Base-by-base conservation (phyloP, 2,888 invertebrate genomes). In the Lamproptera curius region DNA sequence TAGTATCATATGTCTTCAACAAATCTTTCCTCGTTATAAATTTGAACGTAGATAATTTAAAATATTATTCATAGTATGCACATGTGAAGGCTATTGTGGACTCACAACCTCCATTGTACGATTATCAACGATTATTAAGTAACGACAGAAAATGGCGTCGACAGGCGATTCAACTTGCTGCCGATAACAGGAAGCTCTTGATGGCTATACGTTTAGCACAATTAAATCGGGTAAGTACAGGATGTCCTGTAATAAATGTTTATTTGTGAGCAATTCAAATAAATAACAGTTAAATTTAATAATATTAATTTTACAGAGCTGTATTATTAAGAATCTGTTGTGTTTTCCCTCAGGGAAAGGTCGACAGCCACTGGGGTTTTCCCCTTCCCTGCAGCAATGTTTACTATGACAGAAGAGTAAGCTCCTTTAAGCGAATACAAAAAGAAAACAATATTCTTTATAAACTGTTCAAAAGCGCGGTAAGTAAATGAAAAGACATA, bases 351-450 rank as follows among this genome's bases (percentile, higher is more conserved):
- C 60, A 84, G 84, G 83, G 84, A n/a, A 65, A 59, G 45, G 76
- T 84, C 1, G 81, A 85, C 50, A 52, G 70, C 43, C 67, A 54
- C n/a, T 80, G 84, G 83, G 15, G 28, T 0, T 42, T 10, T 1
- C 50, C 46, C 1, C 70, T 67, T 0, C 15, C 53, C 1, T 42
- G 36, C 0, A 14, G 31, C 11, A 37, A n/a, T 1, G 60, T 64
- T n/a, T 60, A 70, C 45, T 63, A 66, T 46, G 47, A 62, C 1
- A 57, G 50, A 0, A 59, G 83, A 36, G 59, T 55, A 0, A 51
- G 62, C 31, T 65, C 59, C 35, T 50, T 63, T 3, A 63, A 58
- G 26, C 45, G 26, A 8, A 52, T 68, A 1, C 51, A 60, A 0
- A 46, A 13, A 1, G 68, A 72, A 1, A 85, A 85, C 52, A 47